Evolutionary conservation across 2,113 vertebrate species (phyloP).

Genomic region (Malurus melanocephalus): DNA sequence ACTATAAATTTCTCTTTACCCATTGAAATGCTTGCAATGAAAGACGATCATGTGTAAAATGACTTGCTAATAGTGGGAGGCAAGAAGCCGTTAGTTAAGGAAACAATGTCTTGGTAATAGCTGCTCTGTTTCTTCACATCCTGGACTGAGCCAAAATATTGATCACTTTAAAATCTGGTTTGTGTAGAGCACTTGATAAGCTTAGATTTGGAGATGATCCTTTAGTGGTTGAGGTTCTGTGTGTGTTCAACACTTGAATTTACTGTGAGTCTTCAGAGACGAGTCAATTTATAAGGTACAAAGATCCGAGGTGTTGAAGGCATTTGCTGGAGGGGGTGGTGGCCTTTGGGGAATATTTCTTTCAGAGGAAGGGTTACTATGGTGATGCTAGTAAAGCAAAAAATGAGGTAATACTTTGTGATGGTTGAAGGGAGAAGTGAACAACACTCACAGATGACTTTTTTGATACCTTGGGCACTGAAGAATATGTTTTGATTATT

Average conservation of each 20-base stretch:
- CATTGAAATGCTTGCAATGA: background rate
- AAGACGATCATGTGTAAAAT: slow-evolving; percentile 14
- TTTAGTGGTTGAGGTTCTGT: background rate
- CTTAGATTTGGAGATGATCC: slow-evolving; percentile 11
- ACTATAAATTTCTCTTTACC: slow-evolving; percentile 18
- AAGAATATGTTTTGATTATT: background rate
- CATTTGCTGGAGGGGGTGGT: slow-evolving; percentile 1
- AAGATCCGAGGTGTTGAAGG: background rate
- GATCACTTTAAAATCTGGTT: slow-evolving; percentile 8
- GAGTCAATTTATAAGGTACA: background rate
- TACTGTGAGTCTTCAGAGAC: background rate
- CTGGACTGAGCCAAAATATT: background rate
- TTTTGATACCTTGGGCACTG: slow-evolving; percentile 10
- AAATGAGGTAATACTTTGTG: slow-evolving; percentile 45
- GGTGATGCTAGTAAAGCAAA: slow-evolving; percentile 46
- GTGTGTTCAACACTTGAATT: background rate
- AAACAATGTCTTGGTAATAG: background rate
- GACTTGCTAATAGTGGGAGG: background rate
- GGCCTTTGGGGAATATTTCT: slow-evolving; percentile 11
- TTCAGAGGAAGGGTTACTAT: slow-evolving; percentile 40
- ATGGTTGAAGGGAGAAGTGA: slow-evolving; percentile 6
- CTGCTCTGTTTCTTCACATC: slow-evolving; percentile 14
- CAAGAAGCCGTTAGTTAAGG: background rate
- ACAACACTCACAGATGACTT: background rate
- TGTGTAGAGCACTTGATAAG: background rate